These are phyloP conservation scores for Pheosia gnoma DNA, from an alignment of 2,888 invertebrate species.

Conservation along the genomic window DNA sequence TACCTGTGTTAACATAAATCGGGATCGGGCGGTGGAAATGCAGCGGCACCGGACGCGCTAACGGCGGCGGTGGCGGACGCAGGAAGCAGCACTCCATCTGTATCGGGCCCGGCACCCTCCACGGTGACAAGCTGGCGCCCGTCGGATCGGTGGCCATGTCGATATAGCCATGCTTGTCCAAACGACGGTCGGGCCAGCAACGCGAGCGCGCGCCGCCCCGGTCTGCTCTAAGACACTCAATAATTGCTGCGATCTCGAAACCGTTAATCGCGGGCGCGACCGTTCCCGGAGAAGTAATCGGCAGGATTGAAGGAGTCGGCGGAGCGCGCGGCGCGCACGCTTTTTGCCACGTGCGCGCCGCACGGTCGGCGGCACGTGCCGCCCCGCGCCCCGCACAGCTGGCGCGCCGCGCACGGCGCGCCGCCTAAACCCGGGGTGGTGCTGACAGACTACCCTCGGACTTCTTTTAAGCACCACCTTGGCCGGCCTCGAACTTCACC, in stretches of 20 bases:
- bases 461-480: too few relatives aligned
- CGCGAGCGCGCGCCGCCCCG: slow-evolving; percentile 63
- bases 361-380: slow-evolving; percentile 52
- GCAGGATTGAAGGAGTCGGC: slow-evolving; percentile 73
- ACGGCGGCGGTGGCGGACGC: slow-evolving; percentile 37
- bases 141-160: slow-evolving; percentile 73
- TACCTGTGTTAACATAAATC: background rate
- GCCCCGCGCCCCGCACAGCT: slow-evolving; percentile 25
- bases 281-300: slow-evolving; percentile 66
- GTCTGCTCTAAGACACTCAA: slow-evolving; percentile 57
- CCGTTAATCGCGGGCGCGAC: slow-evolving; percentile 54
- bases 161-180: slow-evolving; percentile 84
- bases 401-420: background rate
- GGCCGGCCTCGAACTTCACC: too few relatives aligned
- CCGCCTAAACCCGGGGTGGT: background rate
- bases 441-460: too few relatives aligned
- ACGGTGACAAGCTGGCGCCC: slow-evolving; percentile 41
- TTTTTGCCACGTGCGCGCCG: slow-evolving; percentile 66
- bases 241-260: slow-evolving; percentile 41
- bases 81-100: slow-evolving; percentile 39
- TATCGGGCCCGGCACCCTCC: slow-evolving; percentile 25
- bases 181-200: slow-evolving; percentile 55
- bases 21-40: slow-evolving; percentile 9
- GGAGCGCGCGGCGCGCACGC: slow-evolving; percentile 58
- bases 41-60: slow-evolving; percentile 14